Evolutionary conservation across 2,113 vertebrate species (phyloP).

Genomic region (Indicator indicator): DNA sequence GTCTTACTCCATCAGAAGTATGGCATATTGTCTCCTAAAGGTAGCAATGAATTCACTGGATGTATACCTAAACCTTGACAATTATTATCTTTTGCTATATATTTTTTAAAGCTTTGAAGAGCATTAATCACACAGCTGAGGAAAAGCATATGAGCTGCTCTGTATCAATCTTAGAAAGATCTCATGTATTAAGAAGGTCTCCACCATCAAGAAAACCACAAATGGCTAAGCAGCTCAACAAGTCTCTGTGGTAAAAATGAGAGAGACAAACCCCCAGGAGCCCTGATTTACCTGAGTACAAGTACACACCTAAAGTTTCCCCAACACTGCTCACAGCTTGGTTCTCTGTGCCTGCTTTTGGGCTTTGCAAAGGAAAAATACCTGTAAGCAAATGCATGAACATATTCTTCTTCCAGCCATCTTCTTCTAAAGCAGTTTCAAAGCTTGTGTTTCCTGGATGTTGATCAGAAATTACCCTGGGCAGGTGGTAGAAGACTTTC

Average conservation of each 20-base stretch:
- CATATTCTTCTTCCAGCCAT: neutral
- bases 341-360: neutral
- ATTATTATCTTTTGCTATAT: conserved; percentile 56
- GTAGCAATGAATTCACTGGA: conserved; percentile 72
- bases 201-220: neutral
- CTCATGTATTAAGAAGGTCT: neutral
- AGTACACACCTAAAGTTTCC: neutral
- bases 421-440: neutral
- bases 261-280: neutral
- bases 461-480: neutral
- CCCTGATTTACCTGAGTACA: neutral
- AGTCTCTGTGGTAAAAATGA: neutral
- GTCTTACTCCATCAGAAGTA: conserved; percentile 37
- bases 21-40: conserved; percentile 59
- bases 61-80: conserved; percentile 67
- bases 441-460: neutral
- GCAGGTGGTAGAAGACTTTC: neutral
- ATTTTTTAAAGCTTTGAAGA: conserved; percentile 57
- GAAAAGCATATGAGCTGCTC: conserved; percentile 63
- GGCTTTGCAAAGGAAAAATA: neutral
- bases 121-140: conserved; percentile 63
- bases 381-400: neutral
- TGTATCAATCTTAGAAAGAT: conserved; percentile 47
- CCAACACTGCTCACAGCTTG: neutral
- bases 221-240: neutral